Percentiles rank a stretch among this genome's conserved stretches.
phyloP scores from a whole-genome alignment of 2,113 vertebrate genomes.

The Plestiodon gilberti region DNA sequence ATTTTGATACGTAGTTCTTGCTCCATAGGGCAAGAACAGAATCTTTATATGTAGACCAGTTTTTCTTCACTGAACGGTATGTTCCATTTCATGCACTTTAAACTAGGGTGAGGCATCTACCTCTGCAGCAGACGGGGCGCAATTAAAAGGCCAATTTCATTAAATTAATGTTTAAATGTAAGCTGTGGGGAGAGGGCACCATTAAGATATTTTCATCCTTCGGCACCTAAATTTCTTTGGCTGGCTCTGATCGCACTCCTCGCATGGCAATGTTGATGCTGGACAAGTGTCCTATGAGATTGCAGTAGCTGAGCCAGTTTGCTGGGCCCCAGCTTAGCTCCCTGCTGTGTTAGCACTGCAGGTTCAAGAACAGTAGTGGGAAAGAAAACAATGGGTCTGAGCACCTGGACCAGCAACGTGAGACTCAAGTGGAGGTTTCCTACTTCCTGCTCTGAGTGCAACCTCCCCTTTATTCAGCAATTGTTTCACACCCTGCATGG shows the following conservation, averaged over 20 bases:
- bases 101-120: not conserved
- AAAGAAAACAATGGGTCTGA: not conserved
- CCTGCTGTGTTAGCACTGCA: accelerated
- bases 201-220: not conserved
- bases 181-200: not conserved
- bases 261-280: not conserved
- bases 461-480: not conserved
- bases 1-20: not conserved
- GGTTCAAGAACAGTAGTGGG: not conserved
- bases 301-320: not conserved
- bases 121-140: not conserved
- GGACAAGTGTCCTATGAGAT: not conserved
- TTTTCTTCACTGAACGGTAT: not conserved
- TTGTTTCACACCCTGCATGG: not conserved
- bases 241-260: not conserved
- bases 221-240: not conserved
- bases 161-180: not conserved
- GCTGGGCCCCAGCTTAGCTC: not conserved
- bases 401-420: not conserved
- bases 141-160: not conserved
- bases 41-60: not conserved
- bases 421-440: not conserved
- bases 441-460: not conserved
- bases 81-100: not conserved
- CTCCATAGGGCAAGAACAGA: not conserved